Evolutionary conservation across 2,797 vertebrate species (phyloP).

Genomic region (Acomys russatus): DNA sequence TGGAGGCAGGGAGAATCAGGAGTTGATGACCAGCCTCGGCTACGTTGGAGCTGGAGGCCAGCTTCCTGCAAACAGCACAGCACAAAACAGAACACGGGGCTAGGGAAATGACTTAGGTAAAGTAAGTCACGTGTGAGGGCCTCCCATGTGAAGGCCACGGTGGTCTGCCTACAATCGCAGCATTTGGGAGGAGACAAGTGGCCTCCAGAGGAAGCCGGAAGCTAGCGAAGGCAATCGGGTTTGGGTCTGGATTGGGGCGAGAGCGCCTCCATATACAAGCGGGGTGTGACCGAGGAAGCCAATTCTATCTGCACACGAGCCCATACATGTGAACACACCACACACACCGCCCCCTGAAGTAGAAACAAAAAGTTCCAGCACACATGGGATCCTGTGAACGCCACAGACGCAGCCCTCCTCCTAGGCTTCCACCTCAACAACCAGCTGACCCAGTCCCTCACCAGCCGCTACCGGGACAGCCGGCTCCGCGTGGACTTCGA

Average conservation of each 20-base stretch:
- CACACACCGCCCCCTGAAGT: not conserved
- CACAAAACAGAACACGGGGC: not conserved
- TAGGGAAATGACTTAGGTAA: not conserved
- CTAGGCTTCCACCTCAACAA: conserved; percentile 82
- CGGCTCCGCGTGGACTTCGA: conserved; percentile 81
- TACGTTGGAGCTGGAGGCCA: not conserved
- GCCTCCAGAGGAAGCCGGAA: not conserved
- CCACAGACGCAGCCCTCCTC: not conserved
- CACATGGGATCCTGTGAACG: not conserved
- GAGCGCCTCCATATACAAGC: not conserved
- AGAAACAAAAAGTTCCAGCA: not conserved
- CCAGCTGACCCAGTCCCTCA: conserved; percentile 81
- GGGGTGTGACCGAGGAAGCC: not conserved
- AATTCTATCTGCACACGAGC: not conserved
- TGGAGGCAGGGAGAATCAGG: not conserved
- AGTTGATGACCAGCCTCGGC: not conserved
- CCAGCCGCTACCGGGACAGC: conserved; percentile 79
- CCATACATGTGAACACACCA: not conserved
- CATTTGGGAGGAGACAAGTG: not conserved
- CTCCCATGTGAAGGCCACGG: not conserved
- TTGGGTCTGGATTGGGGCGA: not conserved
- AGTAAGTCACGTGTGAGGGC: not conserved
- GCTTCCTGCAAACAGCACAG: not conserved
- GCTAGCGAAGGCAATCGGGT: not conserved
- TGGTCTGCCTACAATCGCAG: not conserved